These are phyloP conservation scores for Calidris pygmaea DNA, from an alignment of 2,113 vertebrate genomes.

Conservation along the genomic window DNA sequence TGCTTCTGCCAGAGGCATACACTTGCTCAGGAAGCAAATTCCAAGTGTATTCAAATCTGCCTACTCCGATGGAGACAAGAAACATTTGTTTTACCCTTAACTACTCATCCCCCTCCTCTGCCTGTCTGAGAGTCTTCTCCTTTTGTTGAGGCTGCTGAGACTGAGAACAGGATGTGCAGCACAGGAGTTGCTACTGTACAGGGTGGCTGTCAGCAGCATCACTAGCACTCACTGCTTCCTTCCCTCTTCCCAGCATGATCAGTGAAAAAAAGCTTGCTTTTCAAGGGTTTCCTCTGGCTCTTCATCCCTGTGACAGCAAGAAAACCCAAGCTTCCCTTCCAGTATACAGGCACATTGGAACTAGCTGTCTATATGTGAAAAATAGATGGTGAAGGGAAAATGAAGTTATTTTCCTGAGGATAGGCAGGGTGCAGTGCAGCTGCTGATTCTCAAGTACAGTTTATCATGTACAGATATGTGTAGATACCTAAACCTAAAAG, in stretches of 20 bases:
- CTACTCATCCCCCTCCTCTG: not conserved
- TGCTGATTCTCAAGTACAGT: not conserved
- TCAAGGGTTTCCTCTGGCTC: not conserved
- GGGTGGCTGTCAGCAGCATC: not conserved
- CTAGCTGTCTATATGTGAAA: not conserved
- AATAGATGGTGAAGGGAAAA: not conserved
- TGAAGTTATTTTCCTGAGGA: not conserved
- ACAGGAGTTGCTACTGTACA: not conserved
- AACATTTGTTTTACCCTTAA: not conserved
- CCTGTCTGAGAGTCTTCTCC: not conserved
- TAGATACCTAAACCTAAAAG: not conserved
- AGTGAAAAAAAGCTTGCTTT: not conserved
- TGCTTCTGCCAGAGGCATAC: not conserved
- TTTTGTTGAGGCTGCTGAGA: not conserved
- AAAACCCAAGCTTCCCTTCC: not conserved
- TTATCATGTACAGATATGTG: not conserved
- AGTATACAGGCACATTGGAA: not conserved
- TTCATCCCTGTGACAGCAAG: not conserved
- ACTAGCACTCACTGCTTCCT: not conserved
- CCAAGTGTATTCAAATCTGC: not conserved
- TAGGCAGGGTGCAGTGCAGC: not conserved
- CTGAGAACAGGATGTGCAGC: not conserved
- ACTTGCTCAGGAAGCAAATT: not conserved
- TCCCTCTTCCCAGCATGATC: not conserved
- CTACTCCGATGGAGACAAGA: not conserved